Percentiles rank a stretch among this genome's conserved stretches.
These are phyloP conservation scores for Apteryx mantelli DNA, from an alignment of 2,113 vertebrate genomes.

Conservation along the genomic window DNA sequence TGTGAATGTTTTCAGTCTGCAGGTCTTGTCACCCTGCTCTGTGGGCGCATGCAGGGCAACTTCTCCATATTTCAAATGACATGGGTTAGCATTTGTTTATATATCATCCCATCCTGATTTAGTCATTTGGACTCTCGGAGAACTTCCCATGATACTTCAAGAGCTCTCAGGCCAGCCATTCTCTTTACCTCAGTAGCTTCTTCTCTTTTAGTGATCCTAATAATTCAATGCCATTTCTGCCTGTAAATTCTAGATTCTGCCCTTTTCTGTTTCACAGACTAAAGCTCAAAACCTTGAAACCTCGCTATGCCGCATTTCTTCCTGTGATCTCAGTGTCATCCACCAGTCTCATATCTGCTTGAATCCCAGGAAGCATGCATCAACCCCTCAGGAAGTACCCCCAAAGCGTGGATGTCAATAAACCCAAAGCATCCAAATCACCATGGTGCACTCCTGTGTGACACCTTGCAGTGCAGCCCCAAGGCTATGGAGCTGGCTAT, in stretches of 20 bases:
- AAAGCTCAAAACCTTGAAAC: neutral
- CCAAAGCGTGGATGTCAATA: neutral
- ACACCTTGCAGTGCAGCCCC: neutral
- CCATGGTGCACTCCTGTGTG: fast-evolving
- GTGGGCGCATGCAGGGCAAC: neutral
- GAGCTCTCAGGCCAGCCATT: neutral
- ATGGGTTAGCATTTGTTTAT: neutral
- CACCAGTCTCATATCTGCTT: neutral
- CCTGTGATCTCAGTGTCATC: neutral
- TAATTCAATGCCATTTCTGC: neutral
- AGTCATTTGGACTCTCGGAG: neutral
- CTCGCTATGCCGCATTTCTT: neutral
- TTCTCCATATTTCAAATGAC: neutral
- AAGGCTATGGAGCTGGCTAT: neutral
- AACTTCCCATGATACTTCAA: neutral
- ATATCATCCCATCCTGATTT: neutral
- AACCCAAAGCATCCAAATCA: neutral
- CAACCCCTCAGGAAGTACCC: neutral
- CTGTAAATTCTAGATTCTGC: neutral
- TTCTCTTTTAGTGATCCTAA: neutral
- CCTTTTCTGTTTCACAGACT: neutral
- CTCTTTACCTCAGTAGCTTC: neutral
- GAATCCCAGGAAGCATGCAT: neutral
- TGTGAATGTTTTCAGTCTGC: neutral
- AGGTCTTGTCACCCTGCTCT: neutral